Base-by-base conservation (phyloP, 2,888 invertebrate species). In the Aricia artaxerxes region DNA sequence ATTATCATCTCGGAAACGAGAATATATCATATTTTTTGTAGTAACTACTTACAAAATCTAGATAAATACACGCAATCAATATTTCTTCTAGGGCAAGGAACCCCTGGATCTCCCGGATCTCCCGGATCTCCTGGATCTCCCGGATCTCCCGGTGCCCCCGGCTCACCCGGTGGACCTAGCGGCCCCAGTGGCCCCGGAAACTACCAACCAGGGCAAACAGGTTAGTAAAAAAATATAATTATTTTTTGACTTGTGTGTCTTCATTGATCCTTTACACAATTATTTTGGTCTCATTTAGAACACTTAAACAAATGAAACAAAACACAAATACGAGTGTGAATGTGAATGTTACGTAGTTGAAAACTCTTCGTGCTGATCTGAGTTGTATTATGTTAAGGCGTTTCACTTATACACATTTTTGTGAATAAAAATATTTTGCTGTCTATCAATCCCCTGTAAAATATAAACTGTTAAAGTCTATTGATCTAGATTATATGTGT, bases 81-180 rank as follows among this genome's bases (percentile, higher is more conserved):
- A 61, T 49, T 44, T 40, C n/a, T 75, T 75, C 24, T 38, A 75
- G 73, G 44, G 44, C 73, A 75, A 75, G 73, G 79, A 6, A 57
- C 72, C 1, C 78, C 77, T 6, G 79, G 72, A 7, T 79, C 79
- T 2, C 86, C 83, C 44, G 79, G 78, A 13, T 73, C 64, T 9
- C 80, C 81, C 2, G 83, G 82, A 1, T 77, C 76, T 24, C 83
- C 83, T 1, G 81, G 82, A 9, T 1, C 77, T 3, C 82, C 81
- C 1, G 81, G 83, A 1, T 79, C 81, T 38, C 84, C 84, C 13
- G 85, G 84, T n/a, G 81, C 80, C 1, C 83, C 83, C 16, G 83
- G 81, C 24, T 80, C 82, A 11, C 7, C 73, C 7, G 73, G 73
- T 11, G 73, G 49, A n/a, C 73, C 73, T 11, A 49, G 49, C 11